Evolutionary conservation across 2,888 invertebrate genomes (phyloP).

Genomic region (Chalcosyrphus nemorum): DNA sequence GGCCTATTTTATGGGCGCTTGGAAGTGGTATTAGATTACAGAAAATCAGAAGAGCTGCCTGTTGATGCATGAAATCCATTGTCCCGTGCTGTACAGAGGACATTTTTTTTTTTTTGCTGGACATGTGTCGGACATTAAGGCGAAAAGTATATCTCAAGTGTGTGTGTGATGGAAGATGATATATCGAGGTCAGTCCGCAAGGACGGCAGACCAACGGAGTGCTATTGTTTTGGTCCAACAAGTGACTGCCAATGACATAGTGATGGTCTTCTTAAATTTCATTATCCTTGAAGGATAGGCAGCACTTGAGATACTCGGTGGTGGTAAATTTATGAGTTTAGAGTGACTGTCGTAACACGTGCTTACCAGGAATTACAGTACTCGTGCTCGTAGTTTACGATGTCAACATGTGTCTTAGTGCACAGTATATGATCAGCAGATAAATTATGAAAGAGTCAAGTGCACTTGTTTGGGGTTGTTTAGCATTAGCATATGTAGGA

Average conservation of each 20-base stretch:
- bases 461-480: too few species aligned
- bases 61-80: slow-evolving; percentile 48
- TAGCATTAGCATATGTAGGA: too few species aligned
- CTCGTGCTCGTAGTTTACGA: background rate
- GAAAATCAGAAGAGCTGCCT: slow-evolving; percentile 23
- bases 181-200: slow-evolving; percentile 53
- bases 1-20: slow-evolving; percentile 64
- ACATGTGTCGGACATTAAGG: slow-evolving; percentile 42
- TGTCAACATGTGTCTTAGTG: background rate
- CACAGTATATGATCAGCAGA: background rate
- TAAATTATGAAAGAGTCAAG: background rate
- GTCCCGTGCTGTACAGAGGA: slow-evolving; percentile 44
- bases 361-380: slow-evolving; percentile 40
- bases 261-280: slow-evolving; percentile 50
- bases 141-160: slow-evolving; percentile 42
- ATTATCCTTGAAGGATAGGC: background rate
- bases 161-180: slow-evolving; percentile 48
- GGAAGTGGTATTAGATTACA: slow-evolving; percentile 62
- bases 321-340: slow-evolving; percentile 20
- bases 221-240: slow-evolving; percentile 57
- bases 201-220: slow-evolving; percentile 65
- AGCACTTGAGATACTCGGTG: slow-evolving; percentile 13
- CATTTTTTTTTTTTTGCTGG: background rate
- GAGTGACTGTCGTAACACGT: slow-evolving; percentile 34
- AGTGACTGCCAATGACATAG: slow-evolving; percentile 53